Evolutionary conservation across 2,113 vertebrate species (phyloP).

Genomic region (Eubucco bourcierii): DNA sequence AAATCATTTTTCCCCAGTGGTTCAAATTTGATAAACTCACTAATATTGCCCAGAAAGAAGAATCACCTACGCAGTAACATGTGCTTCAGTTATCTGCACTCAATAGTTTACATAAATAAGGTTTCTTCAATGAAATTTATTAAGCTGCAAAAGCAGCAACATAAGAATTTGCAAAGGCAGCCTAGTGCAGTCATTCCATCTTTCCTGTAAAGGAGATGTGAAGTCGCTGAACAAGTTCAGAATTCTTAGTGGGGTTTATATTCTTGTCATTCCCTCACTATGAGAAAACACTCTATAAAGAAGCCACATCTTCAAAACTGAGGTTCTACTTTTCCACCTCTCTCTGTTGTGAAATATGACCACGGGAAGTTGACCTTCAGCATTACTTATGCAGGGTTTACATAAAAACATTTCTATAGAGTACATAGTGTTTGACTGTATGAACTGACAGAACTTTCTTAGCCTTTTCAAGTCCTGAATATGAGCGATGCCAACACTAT

Average conservation of each 20-base stretch:
- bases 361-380: not conserved
- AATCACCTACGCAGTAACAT: not conserved
- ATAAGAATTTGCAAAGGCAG: not conserved
- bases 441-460: not conserved
- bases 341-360: not conserved
- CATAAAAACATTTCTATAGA: not conserved
- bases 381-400: not conserved
- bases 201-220: not conserved
- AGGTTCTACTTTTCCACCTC: not conserved
- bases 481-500: not conserved
- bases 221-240: not conserved
- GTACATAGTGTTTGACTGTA: not conserved
- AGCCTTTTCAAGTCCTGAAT: not conserved
- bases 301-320: not conserved
- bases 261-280: not conserved
- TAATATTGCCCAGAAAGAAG: not conserved
- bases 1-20: not conserved
- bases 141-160: not conserved
- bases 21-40: not conserved
- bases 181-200: not conserved
- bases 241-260: not conserved
- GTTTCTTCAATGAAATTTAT: not conserved
- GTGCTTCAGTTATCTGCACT: not conserved
- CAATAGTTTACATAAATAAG: not conserved
- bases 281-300: not conserved